Base-by-base conservation (phyloP, 2,888 invertebrate genomes). In the Folsomia manolachei region DNA sequence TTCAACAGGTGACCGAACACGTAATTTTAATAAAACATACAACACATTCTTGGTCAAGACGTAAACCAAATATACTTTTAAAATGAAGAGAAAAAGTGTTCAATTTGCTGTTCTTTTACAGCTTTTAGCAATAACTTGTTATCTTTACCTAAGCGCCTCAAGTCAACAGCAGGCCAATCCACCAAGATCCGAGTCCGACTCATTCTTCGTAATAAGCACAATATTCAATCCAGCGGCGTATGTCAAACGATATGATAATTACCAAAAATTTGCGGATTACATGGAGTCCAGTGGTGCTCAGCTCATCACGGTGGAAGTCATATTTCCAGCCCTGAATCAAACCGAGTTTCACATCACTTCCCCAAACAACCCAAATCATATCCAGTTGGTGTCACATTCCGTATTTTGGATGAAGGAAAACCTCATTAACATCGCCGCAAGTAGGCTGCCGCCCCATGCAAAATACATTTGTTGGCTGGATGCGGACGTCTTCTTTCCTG, bases 301-400 rank as follows among this genome's bases (percentile, higher is more conserved):
- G 23, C 25, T 72, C 14, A 70, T 72, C 1, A 72, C 72, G 1
- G 24, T 72, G 24, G 72, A 72, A 27, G 63, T 61, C 27, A 72
- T 72, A 18, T 72, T 72, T 51, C 72, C 72, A n/a, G 51, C 60
- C 14, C 19, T 72, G 24, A 53, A 51, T 61, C 72, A 72, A 62
- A 7, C 1, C 1, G n/a, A 69, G 24, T 72, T 70, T 63, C 72
- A 69, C 63, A 69, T 69, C 7, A 72, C 72, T 1, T 7, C 61
- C 11, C 19, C 61, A 18, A 24, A 69, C 23, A 69, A 69, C 23
- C 69, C 62, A 1, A 18, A 4, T 23, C 69, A 69, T 21, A 62
- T 69, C 39, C 69, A 69, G 23, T 1, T 69, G 2, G 39, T 24
- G 23, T 69, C 69, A 2, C 11, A 61, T 1, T 69, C 69, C 21